A percentile compares a stretch with the other conserved stretches of the same genome.
phyloP scores from a whole-genome alignment of 2,113 vertebrate species.

The Microtus oregoni region DNA sequence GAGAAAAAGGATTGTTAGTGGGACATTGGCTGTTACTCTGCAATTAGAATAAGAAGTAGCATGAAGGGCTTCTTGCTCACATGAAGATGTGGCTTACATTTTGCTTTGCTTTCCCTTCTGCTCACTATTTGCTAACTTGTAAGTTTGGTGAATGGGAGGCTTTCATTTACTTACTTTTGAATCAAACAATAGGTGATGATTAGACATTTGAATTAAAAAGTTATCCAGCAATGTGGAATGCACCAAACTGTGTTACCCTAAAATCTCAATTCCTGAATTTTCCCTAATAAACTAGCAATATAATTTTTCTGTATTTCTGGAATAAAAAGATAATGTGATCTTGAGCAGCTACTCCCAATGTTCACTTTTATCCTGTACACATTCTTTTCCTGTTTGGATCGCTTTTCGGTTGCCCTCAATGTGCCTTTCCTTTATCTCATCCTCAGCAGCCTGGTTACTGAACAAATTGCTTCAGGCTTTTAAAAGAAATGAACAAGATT shows the following conservation, averaged over 20 bases:
- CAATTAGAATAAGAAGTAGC: neutral
- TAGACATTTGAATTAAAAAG: slow-evolving; percentile 61
- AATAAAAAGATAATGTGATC: neutral
- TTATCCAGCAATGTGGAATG: neutral
- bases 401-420: slow-evolving; percentile 29
- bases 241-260: neutral
- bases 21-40: neutral
- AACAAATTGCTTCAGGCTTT: slow-evolving; percentile 76
- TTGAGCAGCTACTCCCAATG: neutral
- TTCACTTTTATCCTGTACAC: slow-evolving; percentile 49
- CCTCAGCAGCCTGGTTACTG: slow-evolving; percentile 61
- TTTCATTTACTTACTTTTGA: neutral
- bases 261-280: slow-evolving; percentile 3
- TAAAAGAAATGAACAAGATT: slow-evolving; percentile 63
- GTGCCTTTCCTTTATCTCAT: slow-evolving; percentile 70
- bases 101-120: neutral
- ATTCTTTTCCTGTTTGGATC: slow-evolving; percentile 10
- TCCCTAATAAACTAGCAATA: neutral
- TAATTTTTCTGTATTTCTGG: neutral
- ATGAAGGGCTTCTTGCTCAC: neutral
- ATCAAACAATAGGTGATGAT: slow-evolving; percentile 26
- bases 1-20: neutral
- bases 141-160: neutral
- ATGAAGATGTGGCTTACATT: neutral
- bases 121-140: neutral